Percentiles rank a stretch among this genome's conserved stretches.
Evolutionary conservation across 2,797 vertebrate species (phyloP).

Genomic region (Clarias laeviceps): DNA sequence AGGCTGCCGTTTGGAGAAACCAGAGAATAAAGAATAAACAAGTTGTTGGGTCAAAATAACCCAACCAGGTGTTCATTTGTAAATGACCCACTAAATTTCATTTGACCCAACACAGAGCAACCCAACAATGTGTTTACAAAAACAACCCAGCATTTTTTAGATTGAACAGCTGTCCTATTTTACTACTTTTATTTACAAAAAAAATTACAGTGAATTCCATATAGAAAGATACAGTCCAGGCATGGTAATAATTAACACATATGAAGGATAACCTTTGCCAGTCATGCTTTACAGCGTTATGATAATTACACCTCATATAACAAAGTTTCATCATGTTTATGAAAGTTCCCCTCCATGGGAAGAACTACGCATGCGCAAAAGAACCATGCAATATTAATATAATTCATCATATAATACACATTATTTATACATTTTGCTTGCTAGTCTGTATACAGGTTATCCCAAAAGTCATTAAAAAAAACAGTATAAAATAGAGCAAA

Average conservation of each 20-base stretch:
- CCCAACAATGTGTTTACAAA: too few species aligned
- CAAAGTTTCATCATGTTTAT: slow-evolving; percentile 14
- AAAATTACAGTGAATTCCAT: neutral
- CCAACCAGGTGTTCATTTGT: too few species aligned
- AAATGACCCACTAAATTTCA: too few species aligned
- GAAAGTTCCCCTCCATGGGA: neutral
- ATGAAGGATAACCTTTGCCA: slow-evolving; percentile 5
- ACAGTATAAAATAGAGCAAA: too few species aligned
- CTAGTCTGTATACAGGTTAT: neutral
- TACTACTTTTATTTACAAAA: neutral
- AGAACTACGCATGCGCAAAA: neutral
- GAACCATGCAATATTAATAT: neutral
- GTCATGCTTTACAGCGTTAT: neutral
- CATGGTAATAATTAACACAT: neutral
- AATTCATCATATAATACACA: neutral
- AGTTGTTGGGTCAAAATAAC: too few species aligned
- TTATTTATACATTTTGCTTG: neutral
- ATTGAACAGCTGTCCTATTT: neutral
- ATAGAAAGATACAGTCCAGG: neutral
- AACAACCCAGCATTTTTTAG: neutral
- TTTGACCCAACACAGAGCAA: too few species aligned
- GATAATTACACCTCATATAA: neutral
- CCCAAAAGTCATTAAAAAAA: too few species aligned
- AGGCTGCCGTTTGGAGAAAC: too few species aligned
- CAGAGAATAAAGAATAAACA: too few species aligned